phyloP scores from a whole-genome alignment of 2,888 invertebrate genomes.

The Morinoia aosen region DNA sequence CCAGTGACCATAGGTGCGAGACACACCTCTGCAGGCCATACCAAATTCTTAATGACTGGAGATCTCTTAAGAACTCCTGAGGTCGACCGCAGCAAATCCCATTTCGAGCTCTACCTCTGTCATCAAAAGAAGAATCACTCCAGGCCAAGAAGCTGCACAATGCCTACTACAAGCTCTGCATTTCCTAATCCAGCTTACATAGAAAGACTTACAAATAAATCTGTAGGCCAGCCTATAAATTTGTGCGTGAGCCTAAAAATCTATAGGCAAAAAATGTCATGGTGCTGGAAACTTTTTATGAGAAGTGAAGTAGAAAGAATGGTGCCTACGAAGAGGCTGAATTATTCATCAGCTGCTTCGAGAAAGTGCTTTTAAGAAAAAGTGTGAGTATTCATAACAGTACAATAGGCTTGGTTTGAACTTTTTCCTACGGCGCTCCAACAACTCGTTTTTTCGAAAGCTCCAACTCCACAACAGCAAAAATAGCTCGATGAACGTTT shows the following conservation, averaged over 20 bases:
- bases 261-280: no score
- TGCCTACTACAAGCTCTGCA: not conserved
- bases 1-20: not conserved
- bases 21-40: not conserved
- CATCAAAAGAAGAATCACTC: not conserved
- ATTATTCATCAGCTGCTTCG: not conserved
- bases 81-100: not conserved
- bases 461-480: not conserved
- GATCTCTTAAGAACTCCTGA: not conserved
- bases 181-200: not conserved
- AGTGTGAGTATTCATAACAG: not conserved
- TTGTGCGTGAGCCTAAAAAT: no score
- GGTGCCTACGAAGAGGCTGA: not conserved
- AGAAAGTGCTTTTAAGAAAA: not conserved
- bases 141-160: not conserved
- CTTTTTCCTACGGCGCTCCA: not conserved
- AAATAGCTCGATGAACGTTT: not conserved
- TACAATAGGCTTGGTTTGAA: not conserved
- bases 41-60: constrained; percentile 14
- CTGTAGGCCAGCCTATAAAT: not conserved
- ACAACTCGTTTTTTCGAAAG: not conserved
- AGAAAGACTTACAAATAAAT: constrained; percentile 2
- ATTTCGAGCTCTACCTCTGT: not conserved
- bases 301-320: constrained; percentile 18
- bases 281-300: not conserved